Percentiles rank a stretch among this genome's conserved stretches.
Conservation (phyloP, 2,113 vertebrate genomes). For the Physeter macrocephalus region DNA sequence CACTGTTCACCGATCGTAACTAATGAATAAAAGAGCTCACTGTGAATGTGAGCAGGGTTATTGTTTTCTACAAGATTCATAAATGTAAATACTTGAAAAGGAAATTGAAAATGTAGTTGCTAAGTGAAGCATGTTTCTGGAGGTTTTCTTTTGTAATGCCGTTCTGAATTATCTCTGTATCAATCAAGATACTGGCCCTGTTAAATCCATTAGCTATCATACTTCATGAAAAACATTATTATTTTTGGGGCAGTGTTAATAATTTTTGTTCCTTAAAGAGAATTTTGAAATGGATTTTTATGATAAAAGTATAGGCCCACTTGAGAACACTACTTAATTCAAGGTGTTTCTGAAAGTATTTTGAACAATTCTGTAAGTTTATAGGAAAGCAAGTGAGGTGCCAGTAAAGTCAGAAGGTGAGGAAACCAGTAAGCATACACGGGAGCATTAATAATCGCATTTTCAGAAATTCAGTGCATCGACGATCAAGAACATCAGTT, state of each 20-base stretch:
- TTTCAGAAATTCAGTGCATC: neutral
- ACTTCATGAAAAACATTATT: slow-evolving; percentile 64
- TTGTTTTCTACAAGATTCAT: slow-evolving; percentile 71
- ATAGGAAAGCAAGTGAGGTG: neutral
- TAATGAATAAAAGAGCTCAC: slow-evolving; percentile 63
- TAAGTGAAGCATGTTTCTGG: slow-evolving; percentile 61
- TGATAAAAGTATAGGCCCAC: slow-evolving; percentile 62
- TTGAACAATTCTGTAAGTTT: slow-evolving; percentile 4
- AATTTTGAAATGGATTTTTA: slow-evolving; percentile 67
- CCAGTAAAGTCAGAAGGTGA: neutral
- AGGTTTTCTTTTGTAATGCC: slow-evolving; percentile 43
- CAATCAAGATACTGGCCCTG: neutral
- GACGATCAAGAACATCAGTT: neutral
- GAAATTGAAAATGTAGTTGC: slow-evolving; percentile 63
- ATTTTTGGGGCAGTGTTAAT: slow-evolving; percentile 20
- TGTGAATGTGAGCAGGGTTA: slow-evolving; percentile 60
- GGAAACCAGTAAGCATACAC: neutral
- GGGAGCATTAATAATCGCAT: neutral
- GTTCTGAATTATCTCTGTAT: slow-evolving; percentile 36
- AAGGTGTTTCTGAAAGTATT: slow-evolving; percentile 31
- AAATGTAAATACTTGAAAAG: slow-evolving; percentile 67
- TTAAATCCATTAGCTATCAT: slow-evolving; percentile 69
- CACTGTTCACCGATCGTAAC: slow-evolving; percentile 29
- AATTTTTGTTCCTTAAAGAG: slow-evolving; percentile 63
- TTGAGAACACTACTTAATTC: slow-evolving; percentile 63